phyloP scores from a whole-genome alignment of 2,797 vertebrate species.

The Hippoglossus hippoglossus region DNA sequence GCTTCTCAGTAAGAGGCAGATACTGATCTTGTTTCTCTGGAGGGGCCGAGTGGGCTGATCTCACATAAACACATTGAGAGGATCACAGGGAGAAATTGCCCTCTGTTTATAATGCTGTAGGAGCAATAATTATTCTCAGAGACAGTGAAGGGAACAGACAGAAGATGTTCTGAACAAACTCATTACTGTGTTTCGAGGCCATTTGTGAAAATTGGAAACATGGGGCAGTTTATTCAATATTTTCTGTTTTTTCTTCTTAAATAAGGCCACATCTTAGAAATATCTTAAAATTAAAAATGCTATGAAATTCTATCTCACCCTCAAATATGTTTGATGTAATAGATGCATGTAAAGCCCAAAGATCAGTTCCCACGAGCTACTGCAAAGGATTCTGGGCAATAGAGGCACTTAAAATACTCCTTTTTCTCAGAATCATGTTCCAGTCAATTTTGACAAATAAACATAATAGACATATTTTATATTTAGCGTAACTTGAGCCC shows the following conservation, averaged over 20 bases:
- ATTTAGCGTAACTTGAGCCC: slow-evolving; percentile 3
- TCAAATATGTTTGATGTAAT: slow-evolving; percentile 10
- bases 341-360: slow-evolving; percentile 7
- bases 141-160: slow-evolving; percentile 29
- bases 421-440: background rate
- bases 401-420: background rate
- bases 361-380: background rate
- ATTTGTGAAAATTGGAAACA: slow-evolving; percentile 42
- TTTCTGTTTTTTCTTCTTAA: slow-evolving; percentile 13
- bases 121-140: slow-evolving; percentile 65
- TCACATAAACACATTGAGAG: slow-evolving; percentile 73
- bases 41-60: slow-evolving; percentile 56
- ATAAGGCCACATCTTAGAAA: slow-evolving; percentile 19
- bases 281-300: slow-evolving; percentile 3
- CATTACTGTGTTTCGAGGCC: slow-evolving; percentile 5
- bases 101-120: slow-evolving; percentile 63
- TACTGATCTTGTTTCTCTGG: slow-evolving; percentile 66
- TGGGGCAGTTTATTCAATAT: background rate
- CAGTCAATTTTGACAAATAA: slow-evolving; percentile 4
- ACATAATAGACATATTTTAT: background rate
- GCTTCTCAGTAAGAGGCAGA: slow-evolving; percentile 52
- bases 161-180: slow-evolving; percentile 21
- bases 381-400: background rate
- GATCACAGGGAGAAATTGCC: slow-evolving; percentile 75
- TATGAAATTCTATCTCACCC: slow-evolving; percentile 3